Conservation (phyloP, 2,888 invertebrate species). For the Adela reaumurella region DNA sequence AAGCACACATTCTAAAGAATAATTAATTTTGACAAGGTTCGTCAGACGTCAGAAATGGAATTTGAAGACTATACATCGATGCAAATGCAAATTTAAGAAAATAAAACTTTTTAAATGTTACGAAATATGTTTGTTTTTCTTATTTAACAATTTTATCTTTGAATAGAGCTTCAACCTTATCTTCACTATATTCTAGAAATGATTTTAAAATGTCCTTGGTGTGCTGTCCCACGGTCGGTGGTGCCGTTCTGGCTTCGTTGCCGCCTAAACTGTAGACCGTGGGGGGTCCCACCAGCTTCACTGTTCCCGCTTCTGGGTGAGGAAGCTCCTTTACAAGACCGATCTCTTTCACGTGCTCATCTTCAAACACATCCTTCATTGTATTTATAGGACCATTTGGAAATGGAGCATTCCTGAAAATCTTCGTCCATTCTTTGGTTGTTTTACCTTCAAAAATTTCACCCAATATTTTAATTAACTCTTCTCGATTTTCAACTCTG, state of each 20-base stretch:
- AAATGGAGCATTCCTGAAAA: constrained; percentile 72
- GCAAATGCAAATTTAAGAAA: background rate
- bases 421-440: constrained; percentile 68
- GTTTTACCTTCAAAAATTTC: constrained; percentile 58
- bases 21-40: too few species aligned
- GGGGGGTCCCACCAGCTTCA: constrained; percentile 83
- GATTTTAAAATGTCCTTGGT: constrained; percentile 71
- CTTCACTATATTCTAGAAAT: constrained; percentile 60
- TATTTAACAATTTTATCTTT: constrained; percentile 34
- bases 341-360: constrained; percentile 77
- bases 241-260: constrained; percentile 68
- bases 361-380: constrained; percentile 80
- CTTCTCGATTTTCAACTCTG: constrained; percentile 73
- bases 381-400: constrained; percentile 90
- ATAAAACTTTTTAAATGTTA: background rate
- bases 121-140: background rate
- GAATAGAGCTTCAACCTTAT: constrained; percentile 56
- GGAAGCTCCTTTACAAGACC: constrained; percentile 67
- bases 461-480: constrained; percentile 62
- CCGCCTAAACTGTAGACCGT: constrained; percentile 74
- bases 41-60: too few species aligned
- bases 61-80: background rate
- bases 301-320: constrained; percentile 65
- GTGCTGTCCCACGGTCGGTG: constrained; percentile 86
- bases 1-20: too few species aligned